Base-by-base conservation (phyloP, 1,140 invertebrate genomes). In the Microplitis demolitor region DNA sequence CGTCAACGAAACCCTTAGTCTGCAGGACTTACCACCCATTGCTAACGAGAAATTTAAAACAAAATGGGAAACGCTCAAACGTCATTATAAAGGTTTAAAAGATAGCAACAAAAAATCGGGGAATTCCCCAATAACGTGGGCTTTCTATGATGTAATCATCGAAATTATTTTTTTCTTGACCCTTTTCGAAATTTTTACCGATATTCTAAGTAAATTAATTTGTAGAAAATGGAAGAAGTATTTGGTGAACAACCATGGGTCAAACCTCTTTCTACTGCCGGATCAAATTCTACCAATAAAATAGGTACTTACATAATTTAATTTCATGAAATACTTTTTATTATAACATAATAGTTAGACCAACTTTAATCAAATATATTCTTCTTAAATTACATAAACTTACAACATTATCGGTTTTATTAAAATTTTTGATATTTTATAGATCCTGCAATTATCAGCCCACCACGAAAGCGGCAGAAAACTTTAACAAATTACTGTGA, bases 31-130 rank as follows among this genome's bases (percentile, higher is more conserved):
- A 31, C 58, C 62, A 24, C 62, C 62, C 11, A 66, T 66, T 33
- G 0, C n/a, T 39, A n/a, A 4, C 9, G 31, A 66, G n/a, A 66
- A 66, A 51, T 66, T 33, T 13, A 14, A 16, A 39, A 66, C 37
- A 1, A 66, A 66, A 39, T n/a, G 9, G 35, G 62, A 66, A 5
- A 39, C 62, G 5, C 35, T 66, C 1, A 66, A 66, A 1, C 62
- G 62, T 13, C 62, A 39, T 31, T 66, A 66, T 34, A 39, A 66
- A 66, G n/a, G 33, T 66, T 4, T 66, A 16, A 66, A 35, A 66
- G 62, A 66, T 39, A n/a, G n/a, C 1, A 37, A 51, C 1, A 66
- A 66, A 66, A 35, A 8, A 1, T 66, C 62, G 4, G 62, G 62
- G 13, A 39, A 33, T 39, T 3, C n/a, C 5, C 5, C 3, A 14